Percentiles rank a stretch among this genome's conserved stretches.
phyloP scores from a whole-genome alignment of 2,888 invertebrate species.

The Boloria selene region DNA sequence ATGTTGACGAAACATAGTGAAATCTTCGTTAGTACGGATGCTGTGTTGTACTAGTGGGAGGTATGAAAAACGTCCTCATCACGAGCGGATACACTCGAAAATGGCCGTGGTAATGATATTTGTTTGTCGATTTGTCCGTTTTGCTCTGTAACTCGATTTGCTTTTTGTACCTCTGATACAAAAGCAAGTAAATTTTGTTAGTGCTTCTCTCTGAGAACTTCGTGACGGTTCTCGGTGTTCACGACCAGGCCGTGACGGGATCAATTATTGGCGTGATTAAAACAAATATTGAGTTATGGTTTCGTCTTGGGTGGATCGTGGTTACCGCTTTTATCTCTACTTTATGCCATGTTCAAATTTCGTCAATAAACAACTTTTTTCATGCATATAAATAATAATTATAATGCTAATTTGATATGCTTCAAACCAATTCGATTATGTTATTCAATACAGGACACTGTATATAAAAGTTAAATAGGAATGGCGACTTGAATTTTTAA shows the following conservation, averaged over 20 bases:
- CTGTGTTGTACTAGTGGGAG: conserved; percentile 40
- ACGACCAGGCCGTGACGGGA: conserved; percentile 62
- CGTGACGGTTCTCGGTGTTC: conserved; percentile 60
- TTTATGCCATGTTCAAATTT: conserved; percentile 7
- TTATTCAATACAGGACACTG: conserved; percentile 2
- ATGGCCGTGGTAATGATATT: conserved; percentile 79
- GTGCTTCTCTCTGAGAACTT: conserved; percentile 56
- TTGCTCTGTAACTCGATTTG: conserved; percentile 80
- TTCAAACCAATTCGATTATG: conserved; percentile 3
- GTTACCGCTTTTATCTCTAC: conserved; percentile 22
- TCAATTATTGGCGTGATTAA: conserved; percentile 74
- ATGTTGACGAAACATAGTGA: conserved; percentile 40
- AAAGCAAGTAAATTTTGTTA: conserved; percentile 78
- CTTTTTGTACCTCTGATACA: conserved; percentile 72
- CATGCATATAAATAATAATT: background rate
- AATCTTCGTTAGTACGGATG: conserved; percentile 11
- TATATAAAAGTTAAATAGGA: conserved; percentile 10
- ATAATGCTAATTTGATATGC: conserved; percentile 6
- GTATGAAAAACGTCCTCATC: conserved; percentile 73
- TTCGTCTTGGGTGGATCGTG: conserved; percentile 53
- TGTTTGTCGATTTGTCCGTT: conserved; percentile 81
- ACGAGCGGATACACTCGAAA: conserved; percentile 76
- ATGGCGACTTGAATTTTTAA: too few species aligned
- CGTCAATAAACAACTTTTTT: conserved; percentile 12
- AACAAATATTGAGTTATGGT: conserved; percentile 76